Evolutionary conservation across 2,888 invertebrate species (phyloP).

Genomic region (Drosophila flavopinicola): DNA sequence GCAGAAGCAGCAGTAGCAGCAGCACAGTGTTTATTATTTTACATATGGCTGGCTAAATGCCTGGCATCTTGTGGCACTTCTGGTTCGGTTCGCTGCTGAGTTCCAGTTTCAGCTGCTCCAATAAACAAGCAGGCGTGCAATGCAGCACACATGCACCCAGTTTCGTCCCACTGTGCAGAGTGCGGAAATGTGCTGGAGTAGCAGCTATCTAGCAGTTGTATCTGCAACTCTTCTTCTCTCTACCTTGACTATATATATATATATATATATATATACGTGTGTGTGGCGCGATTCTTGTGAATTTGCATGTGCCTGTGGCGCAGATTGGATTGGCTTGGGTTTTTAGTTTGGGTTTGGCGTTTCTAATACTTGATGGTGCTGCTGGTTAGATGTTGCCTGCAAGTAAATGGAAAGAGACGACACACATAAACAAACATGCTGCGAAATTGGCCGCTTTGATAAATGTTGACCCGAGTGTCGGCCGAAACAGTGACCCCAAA

Average conservation of each 20-base stretch:
- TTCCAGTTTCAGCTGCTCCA: constrained; percentile 35
- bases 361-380: constrained; percentile 56
- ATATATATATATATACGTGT: constrained; percentile 23
- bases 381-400: constrained; percentile 47
- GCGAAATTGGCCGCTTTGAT: constrained; percentile 57
- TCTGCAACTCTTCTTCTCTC: constrained; percentile 44
- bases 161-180: constrained; percentile 71
- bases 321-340: constrained; percentile 30
- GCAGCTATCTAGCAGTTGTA: constrained; percentile 61
- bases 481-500: constrained; percentile 25
- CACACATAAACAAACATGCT: constrained; percentile 50
- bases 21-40: constrained; percentile 34
- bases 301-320: constrained; percentile 63
- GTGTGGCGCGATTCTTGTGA: constrained; percentile 50
- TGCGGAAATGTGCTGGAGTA: constrained; percentile 64
- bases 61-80: constrained; percentile 55
- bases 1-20: constrained; percentile 2
- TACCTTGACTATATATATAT: constrained; percentile 17
- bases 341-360: constrained; percentile 50
- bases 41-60: constrained; percentile 34
- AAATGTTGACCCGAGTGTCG: constrained; percentile 54
- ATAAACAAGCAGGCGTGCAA: constrained; percentile 49
- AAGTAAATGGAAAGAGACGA: constrained; percentile 38
- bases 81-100: constrained; percentile 9
- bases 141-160: neutral